Evolutionary conservation across 2,888 invertebrate species (phyloP).

Genomic region (Didymodactylos carnosus): DNA sequence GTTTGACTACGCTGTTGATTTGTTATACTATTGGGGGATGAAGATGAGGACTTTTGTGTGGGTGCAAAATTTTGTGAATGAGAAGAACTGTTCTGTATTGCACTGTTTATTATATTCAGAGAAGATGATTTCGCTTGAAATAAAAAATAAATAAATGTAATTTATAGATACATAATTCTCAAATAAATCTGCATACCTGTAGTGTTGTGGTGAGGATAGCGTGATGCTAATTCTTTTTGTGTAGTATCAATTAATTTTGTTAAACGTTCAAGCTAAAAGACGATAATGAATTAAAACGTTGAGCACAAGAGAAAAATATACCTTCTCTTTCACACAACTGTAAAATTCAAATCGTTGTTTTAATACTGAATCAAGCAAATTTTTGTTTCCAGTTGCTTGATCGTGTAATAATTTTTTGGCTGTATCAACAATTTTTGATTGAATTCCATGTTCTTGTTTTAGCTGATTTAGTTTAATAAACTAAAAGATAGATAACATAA

Average conservation of each 20-base stretch:
- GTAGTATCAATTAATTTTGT: background rate
- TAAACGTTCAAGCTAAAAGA: background rate
- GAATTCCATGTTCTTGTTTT: background rate
- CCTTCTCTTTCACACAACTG: background rate
- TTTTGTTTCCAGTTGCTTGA: background rate
- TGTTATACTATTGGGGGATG: background rate
- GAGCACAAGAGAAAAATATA: background rate
- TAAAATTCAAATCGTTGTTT: constrained; percentile 1
- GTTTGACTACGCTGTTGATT: background rate
- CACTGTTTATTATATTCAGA: too few relatives aligned
- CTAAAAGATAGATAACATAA: too few relatives aligned
- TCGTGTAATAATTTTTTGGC: background rate
- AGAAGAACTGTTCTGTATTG: too few relatives aligned
- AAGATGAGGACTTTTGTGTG: background rate
- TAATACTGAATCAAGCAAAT: background rate
- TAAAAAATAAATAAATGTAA: background rate
- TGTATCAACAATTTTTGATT: background rate
- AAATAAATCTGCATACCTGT: too few relatives aligned
- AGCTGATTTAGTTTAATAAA: background rate
- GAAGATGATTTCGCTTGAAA: background rate
- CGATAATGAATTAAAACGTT: too few relatives aligned
- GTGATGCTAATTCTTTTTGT: background rate
- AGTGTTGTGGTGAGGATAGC: background rate
- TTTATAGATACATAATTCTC: background rate
- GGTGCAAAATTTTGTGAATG: too few relatives aligned